Percentiles rank a stretch among this genome's conserved stretches.
These are phyloP conservation scores for Hydrolagus affinis DNA, from an alignment of 2,113 vertebrate genomes.

Conservation along the genomic window DNA sequence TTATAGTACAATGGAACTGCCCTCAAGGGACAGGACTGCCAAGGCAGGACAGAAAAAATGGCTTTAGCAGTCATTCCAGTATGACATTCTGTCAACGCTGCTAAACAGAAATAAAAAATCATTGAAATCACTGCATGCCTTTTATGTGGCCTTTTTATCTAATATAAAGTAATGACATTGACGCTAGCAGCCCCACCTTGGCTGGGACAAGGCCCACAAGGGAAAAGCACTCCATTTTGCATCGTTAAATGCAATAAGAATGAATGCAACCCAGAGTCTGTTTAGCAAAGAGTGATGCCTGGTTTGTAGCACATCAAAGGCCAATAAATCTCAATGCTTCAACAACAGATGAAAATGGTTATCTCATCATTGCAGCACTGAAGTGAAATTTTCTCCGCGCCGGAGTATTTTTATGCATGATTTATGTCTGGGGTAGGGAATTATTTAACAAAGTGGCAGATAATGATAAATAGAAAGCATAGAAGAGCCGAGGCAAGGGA, in stretches of 20 bases:
- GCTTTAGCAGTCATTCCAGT: constrained; percentile 65
- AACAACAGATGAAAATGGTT: constrained; percentile 78
- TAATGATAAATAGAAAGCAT: constrained; percentile 65
- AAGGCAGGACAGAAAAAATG: constrained; percentile 60
- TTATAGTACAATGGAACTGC: constrained; percentile 63
- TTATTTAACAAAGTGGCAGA: constrained; percentile 68
- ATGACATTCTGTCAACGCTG: constrained; percentile 68
- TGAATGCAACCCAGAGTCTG: constrained; percentile 83
- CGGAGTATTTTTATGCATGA: constrained; percentile 69
- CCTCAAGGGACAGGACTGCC: constrained; percentile 58
- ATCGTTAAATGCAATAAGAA: constrained; percentile 80
- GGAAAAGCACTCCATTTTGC: constrained; percentile 57
- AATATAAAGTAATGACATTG: constrained; percentile 81
- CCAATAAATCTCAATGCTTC: constrained; percentile 92
- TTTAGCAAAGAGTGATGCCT: constrained; percentile 80
- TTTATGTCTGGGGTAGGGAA: constrained; percentile 60
- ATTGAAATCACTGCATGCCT: constrained; percentile 62
- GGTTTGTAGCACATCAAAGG: constrained; percentile 77
- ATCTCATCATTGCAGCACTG: constrained; percentile 77
- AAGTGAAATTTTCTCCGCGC: constrained; percentile 59
- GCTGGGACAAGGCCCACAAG: constrained; percentile 53
- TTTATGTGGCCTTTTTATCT: constrained; percentile 77
- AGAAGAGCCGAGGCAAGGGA: constrained; percentile 57
- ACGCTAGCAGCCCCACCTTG: constrained; percentile 57
- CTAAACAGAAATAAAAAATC: constrained; percentile 67